Percentiles rank a stretch among this genome's conserved stretches.
phyloP scores from a whole-genome alignment of 2,113 vertebrate species.

The Illadopsis cleaveri region DNA sequence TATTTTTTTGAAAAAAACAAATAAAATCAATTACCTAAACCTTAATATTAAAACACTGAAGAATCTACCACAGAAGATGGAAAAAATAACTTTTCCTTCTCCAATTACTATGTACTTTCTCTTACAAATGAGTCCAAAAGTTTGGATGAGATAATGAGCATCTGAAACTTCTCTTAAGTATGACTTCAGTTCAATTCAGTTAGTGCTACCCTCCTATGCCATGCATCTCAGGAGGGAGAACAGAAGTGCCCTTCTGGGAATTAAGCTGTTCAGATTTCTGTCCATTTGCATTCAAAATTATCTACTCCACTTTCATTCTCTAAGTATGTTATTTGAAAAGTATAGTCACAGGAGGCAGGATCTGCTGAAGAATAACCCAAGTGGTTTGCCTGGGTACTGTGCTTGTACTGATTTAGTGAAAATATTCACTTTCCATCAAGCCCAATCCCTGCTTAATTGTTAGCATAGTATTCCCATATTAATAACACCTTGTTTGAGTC shows the following conservation, averaged over 20 bases:
- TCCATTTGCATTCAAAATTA: not conserved
- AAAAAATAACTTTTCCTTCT: not conserved
- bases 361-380: not conserved
- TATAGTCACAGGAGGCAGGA: not conserved
- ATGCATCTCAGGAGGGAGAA: not conserved
- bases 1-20: not conserved
- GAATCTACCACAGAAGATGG: not conserved
- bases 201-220: not conserved
- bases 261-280: not conserved
- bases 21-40: not conserved
- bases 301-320: not conserved
- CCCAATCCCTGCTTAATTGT: not conserved
- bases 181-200: not conserved
- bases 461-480: not conserved
- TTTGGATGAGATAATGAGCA: not conserved
- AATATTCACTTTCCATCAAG: not conserved
- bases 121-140: not conserved
- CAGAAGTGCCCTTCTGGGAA: not conserved
- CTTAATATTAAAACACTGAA: not conserved
- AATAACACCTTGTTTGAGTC: not conserved
- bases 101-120: not conserved
- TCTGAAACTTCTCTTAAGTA: not conserved
- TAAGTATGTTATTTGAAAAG: not conserved
- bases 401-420: not conserved
- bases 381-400: not conserved